Evolutionary conservation across 2,797 vertebrate genomes (phyloP), one percentile per base, ranked within the genome.

Genomic region (Anguilla marmorata): DNA sequence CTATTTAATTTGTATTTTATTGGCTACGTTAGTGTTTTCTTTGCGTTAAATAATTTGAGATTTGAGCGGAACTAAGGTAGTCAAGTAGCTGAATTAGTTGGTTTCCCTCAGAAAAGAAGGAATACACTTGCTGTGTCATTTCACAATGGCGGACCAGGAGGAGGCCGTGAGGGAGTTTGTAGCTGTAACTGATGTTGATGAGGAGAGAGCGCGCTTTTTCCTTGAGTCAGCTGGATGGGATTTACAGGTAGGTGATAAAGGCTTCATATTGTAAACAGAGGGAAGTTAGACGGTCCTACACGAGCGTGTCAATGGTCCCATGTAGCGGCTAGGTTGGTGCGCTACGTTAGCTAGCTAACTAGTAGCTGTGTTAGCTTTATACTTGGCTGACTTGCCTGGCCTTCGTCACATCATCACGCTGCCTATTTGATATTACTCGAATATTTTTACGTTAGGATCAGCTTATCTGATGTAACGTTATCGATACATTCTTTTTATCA

Each of bases 191-290:
- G 98, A 97, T 90, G 95, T 95, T 24, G 98, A 99, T 83, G 98
- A 98, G 90, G 98, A 98, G 90, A 94, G 98, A 89, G 98, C 98
- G 91, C 96, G 97, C 0, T 99, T 99, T 91, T 99, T 98, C 91
- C 93, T 99, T n/a, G 98, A 99, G 93, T 99, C 98, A 1, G 97
- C 98, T 1, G 98, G 98, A 9, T 98, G 98, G 97, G 97, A 99
- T 87, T 92, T 99, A 24, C 98, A 99, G 97, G 98, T 98, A 90
- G 41, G 79, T 5, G 5, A 37, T 45, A 54, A 27, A 9, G 2
- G 85, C 9, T 14, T 3, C 24, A 24, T 82, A 19, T 48, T n/a
- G 19, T 48, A 79, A 41, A 8, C 74, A 45, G 45, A 19, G 41
- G 19, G 24, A 82, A 50, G 50, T 82, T 48, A 14, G 6, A 30